These are phyloP conservation scores for Dallia pectoralis DNA, from an alignment of 2,797 vertebrate genomes.

Conservation along the genomic window DNA sequence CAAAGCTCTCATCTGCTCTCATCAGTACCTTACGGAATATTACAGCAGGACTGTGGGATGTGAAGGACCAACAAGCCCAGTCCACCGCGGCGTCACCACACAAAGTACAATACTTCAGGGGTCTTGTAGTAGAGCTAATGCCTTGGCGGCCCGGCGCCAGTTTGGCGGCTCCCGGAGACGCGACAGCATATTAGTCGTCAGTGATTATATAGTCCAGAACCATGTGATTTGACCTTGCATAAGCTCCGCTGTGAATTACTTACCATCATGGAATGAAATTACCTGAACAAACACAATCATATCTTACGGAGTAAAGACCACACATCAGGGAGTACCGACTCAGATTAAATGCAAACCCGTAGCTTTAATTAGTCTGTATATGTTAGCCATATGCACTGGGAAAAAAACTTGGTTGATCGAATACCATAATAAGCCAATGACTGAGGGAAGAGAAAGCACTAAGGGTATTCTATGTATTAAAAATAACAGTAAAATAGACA, in stretches of 20 bases:
- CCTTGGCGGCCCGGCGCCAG: no score
- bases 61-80: no score
- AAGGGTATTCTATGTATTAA: no score
- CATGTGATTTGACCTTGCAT: conserved; percentile 13
- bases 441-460: neutral
- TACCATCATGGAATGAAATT: conserved; percentile 9
- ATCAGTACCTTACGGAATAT: conserved; percentile 18
- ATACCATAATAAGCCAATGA: no score
- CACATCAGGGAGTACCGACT: conserved; percentile 32
- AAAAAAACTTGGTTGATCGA: conserved; percentile 42
- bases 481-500: no score
- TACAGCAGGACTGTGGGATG: conserved; percentile 17
- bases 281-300: conserved; percentile 2
- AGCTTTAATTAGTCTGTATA: conserved; percentile 56
- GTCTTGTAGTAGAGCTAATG: no score
- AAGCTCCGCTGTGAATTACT: conserved; percentile 41
- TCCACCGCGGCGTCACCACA: no score
- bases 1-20: conserved; percentile 9
- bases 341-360: conserved; percentile 32
- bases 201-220: no score
- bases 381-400: conserved; percentile 42
- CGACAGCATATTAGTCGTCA: no score
- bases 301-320: conserved; percentile 17
- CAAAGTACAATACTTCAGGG: no score
- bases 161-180: no score